phyloP scores from a whole-genome alignment of 2,797 vertebrate genomes.

The Pantherophis vulpinus region DNA sequence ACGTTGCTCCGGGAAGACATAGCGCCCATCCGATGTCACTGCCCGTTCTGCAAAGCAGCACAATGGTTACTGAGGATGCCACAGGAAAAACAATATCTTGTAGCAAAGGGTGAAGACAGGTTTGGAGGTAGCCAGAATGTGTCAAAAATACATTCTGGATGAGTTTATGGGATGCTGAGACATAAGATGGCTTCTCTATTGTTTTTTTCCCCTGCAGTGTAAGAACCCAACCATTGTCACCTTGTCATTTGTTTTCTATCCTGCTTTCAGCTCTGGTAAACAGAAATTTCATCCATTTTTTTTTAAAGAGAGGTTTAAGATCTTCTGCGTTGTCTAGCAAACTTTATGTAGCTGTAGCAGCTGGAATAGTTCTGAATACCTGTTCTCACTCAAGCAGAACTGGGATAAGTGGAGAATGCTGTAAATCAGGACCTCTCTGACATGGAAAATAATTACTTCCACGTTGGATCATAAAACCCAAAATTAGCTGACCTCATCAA shows the following conservation, averaged over 20 bases:
- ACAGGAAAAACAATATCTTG: background rate
- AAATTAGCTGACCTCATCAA: background rate
- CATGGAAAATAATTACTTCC: background rate
- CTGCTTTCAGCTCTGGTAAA: background rate
- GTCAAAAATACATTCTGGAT: background rate
- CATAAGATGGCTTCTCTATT: background rate
- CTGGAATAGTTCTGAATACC: background rate
- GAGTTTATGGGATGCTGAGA: background rate
- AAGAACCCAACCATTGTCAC: background rate
- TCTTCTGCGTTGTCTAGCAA: background rate
- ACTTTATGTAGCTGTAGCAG: background rate
- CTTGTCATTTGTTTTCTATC: background rate
- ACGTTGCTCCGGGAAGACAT: constrained; percentile 85
- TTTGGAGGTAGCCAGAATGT: background rate
- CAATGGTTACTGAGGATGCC: background rate
- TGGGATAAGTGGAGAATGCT: background rate
- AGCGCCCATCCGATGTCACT: constrained; percentile 90
- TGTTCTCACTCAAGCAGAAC: background rate
- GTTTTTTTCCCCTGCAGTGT: background rate
- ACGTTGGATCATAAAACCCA: background rate
- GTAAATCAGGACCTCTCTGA: background rate
- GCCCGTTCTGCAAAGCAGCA: constrained; percentile 83
- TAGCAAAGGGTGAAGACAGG: background rate
- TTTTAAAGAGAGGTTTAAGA: background rate
- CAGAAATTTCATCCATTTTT: background rate